Conservation (phyloP, 2,888 invertebrate genomes). For the Carabus problematicus region DNA sequence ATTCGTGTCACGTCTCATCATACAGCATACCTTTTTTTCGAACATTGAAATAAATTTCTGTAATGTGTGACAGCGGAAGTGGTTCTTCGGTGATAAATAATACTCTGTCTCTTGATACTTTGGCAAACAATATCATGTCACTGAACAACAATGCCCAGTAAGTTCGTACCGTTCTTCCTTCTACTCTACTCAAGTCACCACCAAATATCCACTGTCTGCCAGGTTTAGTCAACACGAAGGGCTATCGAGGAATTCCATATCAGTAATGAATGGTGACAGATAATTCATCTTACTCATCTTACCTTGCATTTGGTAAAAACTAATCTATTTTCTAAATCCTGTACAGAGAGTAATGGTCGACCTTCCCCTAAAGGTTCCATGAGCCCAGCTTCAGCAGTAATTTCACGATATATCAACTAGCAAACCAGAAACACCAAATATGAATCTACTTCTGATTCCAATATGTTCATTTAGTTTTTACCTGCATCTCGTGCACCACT, state of each 20-base stretch:
- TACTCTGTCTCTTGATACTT: slow-evolving; percentile 85
- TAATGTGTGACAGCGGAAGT: slow-evolving; percentile 76
- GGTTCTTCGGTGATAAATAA: slow-evolving; percentile 89
- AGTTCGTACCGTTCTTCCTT: slow-evolving; percentile 80
- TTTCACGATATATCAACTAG: slow-evolving; percentile 75
- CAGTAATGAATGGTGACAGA: too few relatives aligned
- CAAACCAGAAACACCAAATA: not conserved
- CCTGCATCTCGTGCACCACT: slow-evolving; percentile 61
- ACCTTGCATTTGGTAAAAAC: slow-evolving; percentile 91
- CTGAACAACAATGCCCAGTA: slow-evolving; percentile 88
- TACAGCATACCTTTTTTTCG: slow-evolving; percentile 86
- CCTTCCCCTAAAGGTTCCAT: slow-evolving; percentile 89
- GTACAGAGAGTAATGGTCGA: slow-evolving; percentile 79
- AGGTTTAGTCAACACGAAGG: slow-evolving; percentile 82
- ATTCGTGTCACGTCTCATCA: slow-evolving; percentile 42
- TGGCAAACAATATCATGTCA: slow-evolving; percentile 84
- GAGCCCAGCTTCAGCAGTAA: slow-evolving; percentile 81
- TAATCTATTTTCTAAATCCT: slow-evolving; percentile 85
- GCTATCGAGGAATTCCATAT: slow-evolving; percentile 61
- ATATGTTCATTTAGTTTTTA: slow-evolving; percentile 44
- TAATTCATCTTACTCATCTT: slow-evolving; percentile 44
- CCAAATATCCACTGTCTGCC: slow-evolving; percentile 91
- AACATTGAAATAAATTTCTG: slow-evolving; percentile 85
- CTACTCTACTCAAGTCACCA: slow-evolving; percentile 82
- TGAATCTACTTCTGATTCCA: not conserved